A percentile compares a stretch with the other conserved stretches of the same genome.
Evolutionary conservation across 64 coral and sea anemone species (phyloP).

Genomic region (Platygyra sinensis): DNA sequence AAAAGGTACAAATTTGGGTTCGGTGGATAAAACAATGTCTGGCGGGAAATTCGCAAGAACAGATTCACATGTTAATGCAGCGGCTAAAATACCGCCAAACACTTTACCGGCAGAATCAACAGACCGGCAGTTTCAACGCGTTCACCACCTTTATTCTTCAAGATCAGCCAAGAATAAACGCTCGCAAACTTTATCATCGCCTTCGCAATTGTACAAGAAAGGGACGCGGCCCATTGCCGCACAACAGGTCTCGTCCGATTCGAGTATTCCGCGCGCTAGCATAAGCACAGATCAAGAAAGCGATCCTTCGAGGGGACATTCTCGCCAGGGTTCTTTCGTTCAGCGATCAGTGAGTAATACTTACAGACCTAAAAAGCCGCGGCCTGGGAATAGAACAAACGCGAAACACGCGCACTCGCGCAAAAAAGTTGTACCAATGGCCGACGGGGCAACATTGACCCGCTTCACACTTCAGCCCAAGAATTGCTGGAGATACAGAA

Average conservation of each 20-base stretch:
- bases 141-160: slow-evolving; percentile 36
- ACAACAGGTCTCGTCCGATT: not conserved
- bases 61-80: not conserved
- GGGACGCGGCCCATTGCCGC: not conserved
- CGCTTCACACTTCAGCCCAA: slow-evolving; percentile 39
- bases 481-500: slow-evolving; percentile 81
- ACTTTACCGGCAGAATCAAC: not conserved
- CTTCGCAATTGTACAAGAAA: slow-evolving; percentile 21
- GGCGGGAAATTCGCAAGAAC: not conserved
- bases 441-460: slow-evolving; percentile 23
- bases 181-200: slow-evolving; percentile 20
- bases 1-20: not conserved
- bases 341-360: not conserved
- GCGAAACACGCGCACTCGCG: not conserved
- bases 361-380: slow-evolving; percentile 23
- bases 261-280: slow-evolving; percentile 26
- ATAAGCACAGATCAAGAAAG: not conserved
- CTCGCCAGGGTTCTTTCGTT: slow-evolving; percentile 15
- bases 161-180: slow-evolving; percentile 5
- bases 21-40: not conserved
- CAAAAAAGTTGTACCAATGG: not conserved
- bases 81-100: not conserved
- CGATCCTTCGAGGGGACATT: not conserved
- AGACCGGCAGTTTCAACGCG: not conserved
- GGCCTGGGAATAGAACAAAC: slow-evolving; percentile 14